Evolutionary conservation across 92 coral and sea anemone genomes (phyloP).

Genomic region (Heteractis magnifica): DNA sequence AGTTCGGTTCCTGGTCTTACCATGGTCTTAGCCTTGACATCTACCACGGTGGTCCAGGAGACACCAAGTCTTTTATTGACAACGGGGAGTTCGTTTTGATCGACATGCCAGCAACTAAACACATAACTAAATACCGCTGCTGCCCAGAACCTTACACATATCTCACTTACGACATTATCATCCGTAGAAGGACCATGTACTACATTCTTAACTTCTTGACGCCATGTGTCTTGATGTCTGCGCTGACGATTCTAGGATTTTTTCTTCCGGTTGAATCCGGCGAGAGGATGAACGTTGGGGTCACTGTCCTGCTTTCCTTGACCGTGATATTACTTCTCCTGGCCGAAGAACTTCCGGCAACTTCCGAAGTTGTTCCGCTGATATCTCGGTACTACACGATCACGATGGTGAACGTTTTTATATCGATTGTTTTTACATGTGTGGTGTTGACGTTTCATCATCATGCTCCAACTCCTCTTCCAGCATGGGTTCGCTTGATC

Average conservation of each 20-base stretch:
- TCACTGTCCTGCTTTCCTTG: constrained; percentile 74
- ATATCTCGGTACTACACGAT: constrained; percentile 89
- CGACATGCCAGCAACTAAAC: constrained; percentile 73
- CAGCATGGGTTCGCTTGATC: constrained; percentile 80
- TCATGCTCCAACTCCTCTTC: constrained; percentile 86
- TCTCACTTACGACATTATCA: constrained; percentile 68
- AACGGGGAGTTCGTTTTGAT: constrained; percentile 83
- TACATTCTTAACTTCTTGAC: constrained; percentile 82
- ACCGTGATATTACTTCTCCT: constrained; percentile 77
- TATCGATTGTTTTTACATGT: constrained; percentile 84
- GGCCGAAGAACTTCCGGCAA: constrained; percentile 90
- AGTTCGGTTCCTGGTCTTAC: constrained; percentile 94
- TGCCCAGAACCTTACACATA: constrained; percentile 86
- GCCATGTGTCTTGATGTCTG: constrained; percentile 86
- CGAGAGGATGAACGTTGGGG: constrained; percentile 91
- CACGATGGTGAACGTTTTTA: constrained; percentile 85
- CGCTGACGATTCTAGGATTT: constrained; percentile 77
- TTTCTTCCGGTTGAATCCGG: constrained; percentile 90
- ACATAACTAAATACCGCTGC: constrained; percentile 72
- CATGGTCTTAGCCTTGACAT: constrained; percentile 77
- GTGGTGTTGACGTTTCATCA: constrained; percentile 82
- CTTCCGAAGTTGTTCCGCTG: constrained; percentile 88
- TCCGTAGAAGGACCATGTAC: constrained; percentile 85
- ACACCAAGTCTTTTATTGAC: constrained; percentile 70
- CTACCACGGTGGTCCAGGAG: constrained; percentile 79